These are phyloP conservation scores for Tethea ocularis DNA, from an alignment of 2,888 invertebrate species.

Conservation along the genomic window DNA sequence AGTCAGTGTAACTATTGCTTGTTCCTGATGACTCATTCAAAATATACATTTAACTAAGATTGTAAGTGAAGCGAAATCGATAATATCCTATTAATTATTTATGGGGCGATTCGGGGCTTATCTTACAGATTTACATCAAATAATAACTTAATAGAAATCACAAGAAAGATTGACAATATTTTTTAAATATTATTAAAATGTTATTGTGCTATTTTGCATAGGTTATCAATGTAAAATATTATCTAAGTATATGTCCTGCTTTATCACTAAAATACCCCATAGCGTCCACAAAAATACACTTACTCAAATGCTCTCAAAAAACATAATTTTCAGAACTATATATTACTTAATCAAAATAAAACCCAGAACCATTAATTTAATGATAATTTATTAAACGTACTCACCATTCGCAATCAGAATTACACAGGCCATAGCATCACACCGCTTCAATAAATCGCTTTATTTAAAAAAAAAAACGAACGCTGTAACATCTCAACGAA, in stretches of 20 bases:
- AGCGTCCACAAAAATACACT: not conserved
- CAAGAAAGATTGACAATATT: too few relatives aligned
- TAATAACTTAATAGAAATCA: too few relatives aligned
- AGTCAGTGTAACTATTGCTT: too few relatives aligned
- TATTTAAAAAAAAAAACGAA: constrained; percentile 7
- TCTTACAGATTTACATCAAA: too few relatives aligned
- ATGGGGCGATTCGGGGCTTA: too few relatives aligned
- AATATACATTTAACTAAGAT: too few relatives aligned
- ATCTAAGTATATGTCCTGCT: not conserved
- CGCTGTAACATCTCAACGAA: constrained; percentile 49
- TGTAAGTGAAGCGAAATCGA: too few relatives aligned
- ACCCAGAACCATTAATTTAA: not conserved
- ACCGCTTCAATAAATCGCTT: not conserved
- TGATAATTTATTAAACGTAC: not conserved
- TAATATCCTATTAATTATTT: too few relatives aligned
- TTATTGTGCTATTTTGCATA: too few relatives aligned
- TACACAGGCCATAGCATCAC: not conserved
- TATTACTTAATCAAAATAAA: not conserved
- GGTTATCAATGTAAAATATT: too few relatives aligned
- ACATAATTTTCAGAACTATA: not conserved
- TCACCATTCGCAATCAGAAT: not conserved
- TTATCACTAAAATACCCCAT: not conserved
- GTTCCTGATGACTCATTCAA: too few relatives aligned
- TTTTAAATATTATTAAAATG: too few relatives aligned
- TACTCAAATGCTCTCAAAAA: not conserved